A percentile compares a stretch with the other conserved stretches of the same genome.
phyloP scores from a whole-genome alignment of 2,113 vertebrate species.

The Rissa tridactyla region DNA sequence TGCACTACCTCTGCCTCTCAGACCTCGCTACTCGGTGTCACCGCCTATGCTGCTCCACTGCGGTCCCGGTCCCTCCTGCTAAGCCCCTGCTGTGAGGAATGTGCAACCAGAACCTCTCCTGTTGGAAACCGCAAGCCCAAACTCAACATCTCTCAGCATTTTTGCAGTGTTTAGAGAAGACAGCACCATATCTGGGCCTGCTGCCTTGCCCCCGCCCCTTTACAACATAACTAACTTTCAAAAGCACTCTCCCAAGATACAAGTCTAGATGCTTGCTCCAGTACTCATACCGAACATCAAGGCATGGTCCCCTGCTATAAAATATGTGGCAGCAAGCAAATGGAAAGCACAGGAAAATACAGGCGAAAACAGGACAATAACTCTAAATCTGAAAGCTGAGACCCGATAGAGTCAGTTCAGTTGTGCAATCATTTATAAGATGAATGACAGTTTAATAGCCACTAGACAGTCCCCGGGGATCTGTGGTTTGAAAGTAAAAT shows the following conservation, averaged over 20 bases:
- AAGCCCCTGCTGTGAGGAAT: not conserved
- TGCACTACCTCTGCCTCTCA: not conserved
- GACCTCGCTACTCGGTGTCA: not conserved
- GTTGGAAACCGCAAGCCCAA: not conserved
- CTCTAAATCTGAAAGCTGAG: constrained; percentile 73
- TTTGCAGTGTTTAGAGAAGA: not conserved
- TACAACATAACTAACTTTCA: constrained; percentile 14
- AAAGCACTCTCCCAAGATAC: not conserved
- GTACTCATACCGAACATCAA: not conserved
- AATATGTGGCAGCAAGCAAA: constrained; percentile 60
- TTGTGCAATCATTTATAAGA: constrained; percentile 78
- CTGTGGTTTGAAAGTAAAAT: constrained; percentile 75
- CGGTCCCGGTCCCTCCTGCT: not conserved
- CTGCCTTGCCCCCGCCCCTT: not conserved
- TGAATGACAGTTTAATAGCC: constrained; percentile 78
- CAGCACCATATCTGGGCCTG: not conserved
- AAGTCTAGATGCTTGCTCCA: not conserved
- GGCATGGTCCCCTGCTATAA: constrained; percentile 11
- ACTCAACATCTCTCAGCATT: not conserved
- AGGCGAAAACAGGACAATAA: constrained; percentile 71
- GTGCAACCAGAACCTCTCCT: not conserved
- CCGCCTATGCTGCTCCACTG: not conserved
- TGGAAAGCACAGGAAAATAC: constrained; percentile 58
- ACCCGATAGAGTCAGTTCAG: constrained; percentile 69
- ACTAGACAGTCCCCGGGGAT: constrained; percentile 70